Base-by-base conservation (phyloP, 2,797 vertebrate genomes). In the Sebastiscus tertius region DNA sequence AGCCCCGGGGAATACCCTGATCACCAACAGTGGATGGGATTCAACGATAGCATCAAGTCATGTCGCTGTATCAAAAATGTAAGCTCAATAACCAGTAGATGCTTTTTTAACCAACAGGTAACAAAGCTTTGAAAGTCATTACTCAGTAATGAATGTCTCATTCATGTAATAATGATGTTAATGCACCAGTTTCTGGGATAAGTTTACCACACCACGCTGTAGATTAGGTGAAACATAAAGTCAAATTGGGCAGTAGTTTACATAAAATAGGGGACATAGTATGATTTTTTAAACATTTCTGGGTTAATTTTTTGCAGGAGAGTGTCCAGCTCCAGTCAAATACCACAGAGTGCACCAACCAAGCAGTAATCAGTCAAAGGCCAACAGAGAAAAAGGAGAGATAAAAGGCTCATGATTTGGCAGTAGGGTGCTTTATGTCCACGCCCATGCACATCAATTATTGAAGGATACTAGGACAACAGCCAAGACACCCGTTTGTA, bases 391-490 rank as follows among this genome's bases (percentile, higher is more conserved):
- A 89, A 88, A 89, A 88, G 85, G 64, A 73, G 88, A 90, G 88
- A 92, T 92, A 90, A 93, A 92, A 83, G 87, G 89, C 89, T 93
- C 81, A 83, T 78, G 86, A 68, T 86, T 91, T 94, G 92, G 93
- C 93, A 92, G 88, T 79, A 79, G 70, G 54, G 33, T 72, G 75
- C 81, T 85, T 91, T 72, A 79, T 76, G 39, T 26, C 67, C 34
- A 27, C 9, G 67, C 68, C 73, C 66, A 63, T 88, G 82, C 83
- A 76, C 88, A 84, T 87, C 75, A 84, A 56, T 80, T 84, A 75
- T 59, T 83, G 71, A 83, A 88, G 85, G 81, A 87, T 80, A 80
- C 79, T 68, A 84, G 88, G 90, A 90, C 79, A 89, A 82, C 66
- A 79, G 90, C 90, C 87, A 92, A 90, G 74, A 89, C 80, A 61